phyloP scores from a whole-genome alignment of 2,888 invertebrate species.

The Globia sparganii region DNA sequence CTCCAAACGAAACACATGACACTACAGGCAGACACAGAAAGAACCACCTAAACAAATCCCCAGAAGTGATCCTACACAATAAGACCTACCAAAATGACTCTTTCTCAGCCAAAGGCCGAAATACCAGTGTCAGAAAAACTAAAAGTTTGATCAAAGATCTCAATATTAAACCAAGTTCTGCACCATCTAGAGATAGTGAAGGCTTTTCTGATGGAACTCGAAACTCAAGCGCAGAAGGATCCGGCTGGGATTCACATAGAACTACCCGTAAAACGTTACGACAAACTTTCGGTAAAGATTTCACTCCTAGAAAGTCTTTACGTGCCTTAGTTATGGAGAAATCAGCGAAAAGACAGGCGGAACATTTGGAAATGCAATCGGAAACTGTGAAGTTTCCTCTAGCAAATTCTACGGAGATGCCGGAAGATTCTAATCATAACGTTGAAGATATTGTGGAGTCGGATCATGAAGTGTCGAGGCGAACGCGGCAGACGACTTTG shows the following conservation, averaged over 20 bases:
- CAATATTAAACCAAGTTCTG: slow-evolving; percentile 73
- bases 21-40: slow-evolving; percentile 75
- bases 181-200: slow-evolving; percentile 74
- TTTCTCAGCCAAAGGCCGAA: slow-evolving; percentile 71
- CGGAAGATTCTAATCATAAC: slow-evolving; percentile 62
- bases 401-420: slow-evolving; percentile 75
- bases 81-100: slow-evolving; percentile 72
- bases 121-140: slow-evolving; percentile 76
- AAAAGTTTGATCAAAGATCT: slow-evolving; percentile 73
- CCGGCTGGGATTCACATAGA: slow-evolving; percentile 87
- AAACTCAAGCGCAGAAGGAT: slow-evolving; percentile 82
- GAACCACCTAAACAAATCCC: slow-evolving; percentile 70
- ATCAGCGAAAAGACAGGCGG: slow-evolving; percentile 80
- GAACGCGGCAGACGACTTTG: slow-evolving; percentile 73
- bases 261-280: slow-evolving; percentile 84
- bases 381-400: slow-evolving; percentile 71
- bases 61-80: slow-evolving; percentile 77
- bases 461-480: slow-evolving; percentile 74
- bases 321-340: slow-evolving; percentile 85
- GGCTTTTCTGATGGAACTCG: slow-evolving; percentile 76
- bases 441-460: slow-evolving; percentile 64
- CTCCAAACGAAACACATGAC: slow-evolving; percentile 72
- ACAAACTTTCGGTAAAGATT: slow-evolving; percentile 84
- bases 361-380: slow-evolving; percentile 66
- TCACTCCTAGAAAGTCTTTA: slow-evolving; percentile 83